These are phyloP conservation scores for Mamestra brassicae DNA, from an alignment of 2,888 invertebrate species.

Conservation along the genomic window DNA sequence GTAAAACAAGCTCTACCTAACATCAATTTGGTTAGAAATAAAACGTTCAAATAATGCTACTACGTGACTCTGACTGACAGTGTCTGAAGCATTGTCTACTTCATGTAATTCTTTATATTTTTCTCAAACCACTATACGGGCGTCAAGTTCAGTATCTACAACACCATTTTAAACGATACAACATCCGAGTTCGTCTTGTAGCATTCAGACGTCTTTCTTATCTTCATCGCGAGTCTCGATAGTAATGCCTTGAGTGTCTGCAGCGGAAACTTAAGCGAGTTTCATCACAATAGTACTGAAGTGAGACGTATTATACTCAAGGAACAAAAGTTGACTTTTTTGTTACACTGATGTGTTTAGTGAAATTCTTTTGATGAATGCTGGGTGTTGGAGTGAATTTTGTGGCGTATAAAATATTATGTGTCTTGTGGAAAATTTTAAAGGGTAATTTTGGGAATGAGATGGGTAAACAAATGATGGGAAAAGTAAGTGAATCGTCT, in stretches of 20 bases:
- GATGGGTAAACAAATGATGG: background rate
- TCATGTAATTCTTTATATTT: background rate
- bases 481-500: background rate
- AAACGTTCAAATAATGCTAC: background rate
- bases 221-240: constrained; percentile 36
- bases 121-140: background rate
- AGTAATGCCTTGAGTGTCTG: constrained; percentile 34
- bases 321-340: constrained; percentile 58
- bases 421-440: constrained; percentile 17
- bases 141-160: constrained; percentile 6
- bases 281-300: constrained; percentile 49
- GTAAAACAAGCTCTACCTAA: too few species aligned
- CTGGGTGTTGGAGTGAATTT: constrained; percentile 38
- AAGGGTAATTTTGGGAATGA: constrained; percentile 10
- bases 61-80: background rate
- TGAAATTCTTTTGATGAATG: constrained; percentile 53
- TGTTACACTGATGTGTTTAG: constrained; percentile 57
- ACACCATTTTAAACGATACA: constrained; percentile 27
- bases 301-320: constrained; percentile 38
- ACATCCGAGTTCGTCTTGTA: constrained; percentile 13
- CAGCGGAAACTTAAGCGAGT: constrained; percentile 47
- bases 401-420: constrained; percentile 25
- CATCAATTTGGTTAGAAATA: background rate
- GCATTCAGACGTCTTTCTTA: constrained; percentile 27
- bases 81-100: background rate